Conservation (phyloP, 1,140 invertebrate genomes). For the Cyphomyrmex costatus region DNA sequence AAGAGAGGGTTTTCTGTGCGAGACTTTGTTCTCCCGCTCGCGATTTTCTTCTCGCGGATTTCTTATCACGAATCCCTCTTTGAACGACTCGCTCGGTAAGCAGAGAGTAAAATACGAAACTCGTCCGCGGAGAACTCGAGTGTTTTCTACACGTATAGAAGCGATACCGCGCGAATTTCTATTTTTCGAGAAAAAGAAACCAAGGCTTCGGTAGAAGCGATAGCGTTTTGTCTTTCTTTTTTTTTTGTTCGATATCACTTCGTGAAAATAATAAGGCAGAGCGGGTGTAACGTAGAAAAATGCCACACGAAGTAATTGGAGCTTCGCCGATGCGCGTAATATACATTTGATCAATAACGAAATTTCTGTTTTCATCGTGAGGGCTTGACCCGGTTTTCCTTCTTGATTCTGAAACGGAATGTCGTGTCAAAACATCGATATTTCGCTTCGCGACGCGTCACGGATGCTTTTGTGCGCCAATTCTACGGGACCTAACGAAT, state of each 20-base stretch:
- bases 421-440: slow-evolving; percentile 30
- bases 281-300: neutral
- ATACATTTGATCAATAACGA: slow-evolving; percentile 65
- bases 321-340: slow-evolving; percentile 19
- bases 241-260: neutral
- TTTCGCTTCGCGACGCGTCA: neutral
- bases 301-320: neutral
- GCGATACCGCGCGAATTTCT: neutral
- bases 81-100: neutral
- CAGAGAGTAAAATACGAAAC: neutral
- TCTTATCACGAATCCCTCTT: neutral
- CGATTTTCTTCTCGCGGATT: neutral
- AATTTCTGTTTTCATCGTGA: slow-evolving; percentile 64
- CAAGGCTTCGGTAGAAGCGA: neutral
- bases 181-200: neutral
- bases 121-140: neutral
- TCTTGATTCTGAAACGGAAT: neutral
- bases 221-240: neutral
- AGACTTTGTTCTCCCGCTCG: neutral
- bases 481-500: neutral
- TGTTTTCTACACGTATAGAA: neutral
- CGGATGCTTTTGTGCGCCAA: neutral
- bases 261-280: no score
- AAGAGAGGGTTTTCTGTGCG: no score
- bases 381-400: slow-evolving; percentile 42